Percentiles rank a stretch among this genome's conserved stretches.
Evolutionary conservation across 1,140 invertebrate species (phyloP).

Genomic region (Arion vulgaris): DNA sequence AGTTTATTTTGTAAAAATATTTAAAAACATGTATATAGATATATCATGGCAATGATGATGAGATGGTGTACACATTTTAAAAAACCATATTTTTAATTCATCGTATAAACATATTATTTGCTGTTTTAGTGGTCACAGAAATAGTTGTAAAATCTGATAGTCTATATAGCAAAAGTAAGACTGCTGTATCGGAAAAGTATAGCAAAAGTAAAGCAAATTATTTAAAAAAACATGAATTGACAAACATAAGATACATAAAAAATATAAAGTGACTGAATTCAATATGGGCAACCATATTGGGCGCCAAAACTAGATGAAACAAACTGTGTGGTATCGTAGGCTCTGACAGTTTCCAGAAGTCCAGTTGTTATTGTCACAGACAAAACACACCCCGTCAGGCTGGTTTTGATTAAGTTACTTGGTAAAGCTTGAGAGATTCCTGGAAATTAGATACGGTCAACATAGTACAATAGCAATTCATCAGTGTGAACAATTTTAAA

Average conservation of each 20-base stretch:
- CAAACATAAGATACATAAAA: neutral
- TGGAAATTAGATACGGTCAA: neutral
- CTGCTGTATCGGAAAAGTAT: too few species aligned
- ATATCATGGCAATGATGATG: too few species aligned
- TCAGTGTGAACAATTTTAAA: too few species aligned
- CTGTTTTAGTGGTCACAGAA: too few species aligned
- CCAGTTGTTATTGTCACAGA: slow-evolving; percentile 2
- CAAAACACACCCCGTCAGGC: neutral
- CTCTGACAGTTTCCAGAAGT: neutral
- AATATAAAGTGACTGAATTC: neutral
- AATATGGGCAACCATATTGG: slow-evolving; percentile 9
- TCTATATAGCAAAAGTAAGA: neutral
- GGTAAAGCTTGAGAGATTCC: neutral
- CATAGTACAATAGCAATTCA: too few species aligned
- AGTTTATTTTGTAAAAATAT: too few species aligned
- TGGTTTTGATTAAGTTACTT: neutral
- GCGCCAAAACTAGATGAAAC: slow-evolving; percentile 8
- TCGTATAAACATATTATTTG: too few species aligned
- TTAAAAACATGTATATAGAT: too few species aligned
- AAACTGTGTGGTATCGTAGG: slow-evolving; percentile 19
- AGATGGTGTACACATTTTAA: too few species aligned
- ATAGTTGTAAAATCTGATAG: neutral
- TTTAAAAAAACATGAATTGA: neutral
- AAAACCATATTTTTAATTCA: too few species aligned
- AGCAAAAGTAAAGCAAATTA: neutral